Percentiles rank a stretch among this genome's conserved stretches.
Conservation (phyloP, 1,140 invertebrate species). For the Zaprionus kolodkinae region DNA sequence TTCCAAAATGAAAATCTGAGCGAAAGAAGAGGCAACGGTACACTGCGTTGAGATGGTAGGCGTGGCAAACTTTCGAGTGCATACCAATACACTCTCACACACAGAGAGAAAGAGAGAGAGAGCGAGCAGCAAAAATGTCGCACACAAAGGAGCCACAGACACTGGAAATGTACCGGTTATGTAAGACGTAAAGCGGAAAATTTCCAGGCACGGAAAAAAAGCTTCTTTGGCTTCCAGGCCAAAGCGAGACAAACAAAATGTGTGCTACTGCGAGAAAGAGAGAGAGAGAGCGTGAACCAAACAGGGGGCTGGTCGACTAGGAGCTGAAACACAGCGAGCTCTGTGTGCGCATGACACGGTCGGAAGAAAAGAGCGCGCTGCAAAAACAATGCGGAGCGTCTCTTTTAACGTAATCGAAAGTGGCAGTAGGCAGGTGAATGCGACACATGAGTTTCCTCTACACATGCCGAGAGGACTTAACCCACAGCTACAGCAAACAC, state of each 20-base stretch:
- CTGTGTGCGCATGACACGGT: slow-evolving; percentile 34
- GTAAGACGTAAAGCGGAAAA: slow-evolving; percentile 74
- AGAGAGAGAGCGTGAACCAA: slow-evolving; percentile 14
- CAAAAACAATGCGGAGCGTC: slow-evolving; percentile 9
- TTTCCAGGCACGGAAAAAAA: slow-evolving; percentile 62
- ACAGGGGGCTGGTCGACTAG: slow-evolving; percentile 10
- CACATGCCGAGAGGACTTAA: slow-evolving; percentile 37
- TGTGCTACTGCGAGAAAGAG: not conserved
- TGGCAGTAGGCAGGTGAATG: slow-evolving; percentile 21
- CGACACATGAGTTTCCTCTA: slow-evolving; percentile 1
- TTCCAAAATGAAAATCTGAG: slow-evolving; percentile 42
- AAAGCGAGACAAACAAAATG: slow-evolving; percentile 13
- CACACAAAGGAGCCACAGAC: slow-evolving; percentile 22
- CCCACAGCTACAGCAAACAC: slow-evolving; percentile 11
- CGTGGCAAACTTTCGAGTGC: slow-evolving; percentile 46
- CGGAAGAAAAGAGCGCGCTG: not conserved
- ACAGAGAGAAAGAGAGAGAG: not conserved
- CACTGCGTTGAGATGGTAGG: slow-evolving; percentile 20
- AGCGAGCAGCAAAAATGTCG: slow-evolving; percentile 6
- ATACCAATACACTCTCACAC: slow-evolving; percentile 33
- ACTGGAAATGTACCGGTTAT: slow-evolving; percentile 70
- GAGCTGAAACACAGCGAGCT: slow-evolving; percentile 13
- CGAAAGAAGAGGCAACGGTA: slow-evolving; percentile 23
- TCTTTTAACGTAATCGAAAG: slow-evolving; percentile 36
- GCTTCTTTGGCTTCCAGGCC: slow-evolving; percentile 58